Evolutionary conservation across 2,797 vertebrate genomes (phyloP), one percentile per base, ranked within the genome.

Genomic region (Telmatherina bonti): DNA sequence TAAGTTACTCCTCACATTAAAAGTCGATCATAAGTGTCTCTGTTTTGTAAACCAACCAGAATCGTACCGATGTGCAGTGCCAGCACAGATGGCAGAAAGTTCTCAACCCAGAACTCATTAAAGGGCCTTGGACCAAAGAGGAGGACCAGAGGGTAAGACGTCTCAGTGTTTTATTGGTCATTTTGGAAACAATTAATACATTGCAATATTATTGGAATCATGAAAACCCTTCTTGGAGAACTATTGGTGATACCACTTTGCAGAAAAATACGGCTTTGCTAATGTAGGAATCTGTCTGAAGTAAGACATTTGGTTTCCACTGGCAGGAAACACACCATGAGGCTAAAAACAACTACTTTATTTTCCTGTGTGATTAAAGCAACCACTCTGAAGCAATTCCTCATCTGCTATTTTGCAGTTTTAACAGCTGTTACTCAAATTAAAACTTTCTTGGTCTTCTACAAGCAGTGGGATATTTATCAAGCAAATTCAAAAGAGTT

Each of bases 81-180:
- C 98, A 99, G 83, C 98, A 99, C 90, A 94, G 98, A 67, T 99
- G 98, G 98, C 98, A 99, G 93, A 99, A 99, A 84, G 98, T 99
- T 51, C 93, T 99, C 63, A 99, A 99, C 89, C 98, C 98, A 78
- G 98, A 99, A 89, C 97, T 99, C 85, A 99, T 99, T 88, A 99
- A 99, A 93, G 98, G 98, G 35, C 98, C 98, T 0, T 99, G 98
- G 98, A 99, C 98, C 81, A 99, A 99, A 93, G 98, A 99, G 91
- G 98, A 99, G 86, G 98, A 99, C 93, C 98, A 99, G 89, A 94
- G 97, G 95, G 98, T 99, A 95, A 94, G 94, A 62, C 81, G 81
- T 76, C 20, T 70, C 26, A 57, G 10, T 10, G 31, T 5, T 49
- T 35, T 27, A n/a, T 20, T 2, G 8, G 7, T 36, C 11, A 51